These are phyloP conservation scores for Acrobeloides nanus DNA, from an alignment of 2,888 invertebrate genomes.

Conservation along the genomic window DNA sequence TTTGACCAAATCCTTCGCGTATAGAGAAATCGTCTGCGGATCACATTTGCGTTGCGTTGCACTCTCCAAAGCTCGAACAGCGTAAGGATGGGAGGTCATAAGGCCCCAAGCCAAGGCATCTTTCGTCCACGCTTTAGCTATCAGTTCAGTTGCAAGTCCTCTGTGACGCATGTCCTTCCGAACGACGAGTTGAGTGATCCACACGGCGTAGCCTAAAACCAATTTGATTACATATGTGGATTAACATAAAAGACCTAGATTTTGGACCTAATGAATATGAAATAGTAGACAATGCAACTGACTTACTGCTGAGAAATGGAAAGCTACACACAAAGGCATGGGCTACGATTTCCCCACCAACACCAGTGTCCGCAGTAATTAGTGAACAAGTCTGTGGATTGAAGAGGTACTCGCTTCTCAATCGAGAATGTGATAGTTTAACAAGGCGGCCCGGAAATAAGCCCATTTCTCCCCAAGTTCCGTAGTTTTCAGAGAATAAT, in stretches of 20 bases:
- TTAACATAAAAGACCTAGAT: constrained; percentile 3
- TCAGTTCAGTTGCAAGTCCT: constrained; percentile 11
- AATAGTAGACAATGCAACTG: constrained; percentile 3
- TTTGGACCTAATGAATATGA: no score
- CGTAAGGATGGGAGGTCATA: constrained; percentile 11
- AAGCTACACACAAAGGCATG: constrained; percentile 13
- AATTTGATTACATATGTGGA: no score
- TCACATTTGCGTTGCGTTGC: constrained; percentile 15
- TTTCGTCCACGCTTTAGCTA: constrained; percentile 9
- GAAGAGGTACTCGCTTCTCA: constrained; percentile 10
- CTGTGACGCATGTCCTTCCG: constrained; percentile 8
- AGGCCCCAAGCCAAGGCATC: constrained; percentile 12
- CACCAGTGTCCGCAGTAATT: constrained; percentile 6
- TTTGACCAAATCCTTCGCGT: constrained; percentile 10
- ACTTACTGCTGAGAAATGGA: constrained; percentile 6
- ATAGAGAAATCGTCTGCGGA: constrained; percentile 7
- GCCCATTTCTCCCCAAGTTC: constrained; percentile 9
- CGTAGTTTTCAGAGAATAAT: constrained; percentile 11
- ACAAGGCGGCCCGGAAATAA: constrained; percentile 9
- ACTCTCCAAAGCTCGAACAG: no score
- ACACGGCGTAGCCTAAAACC: constrained; percentile 14
- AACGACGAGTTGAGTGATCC: constrained; percentile 14
- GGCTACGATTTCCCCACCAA: constrained; percentile 5
- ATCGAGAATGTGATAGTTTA: constrained; percentile 7
- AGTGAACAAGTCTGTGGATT: constrained; percentile 13